These are phyloP conservation scores for Ectropis crepuscularia DNA, from an alignment of 2,888 invertebrate species.

Conservation along the genomic window DNA sequence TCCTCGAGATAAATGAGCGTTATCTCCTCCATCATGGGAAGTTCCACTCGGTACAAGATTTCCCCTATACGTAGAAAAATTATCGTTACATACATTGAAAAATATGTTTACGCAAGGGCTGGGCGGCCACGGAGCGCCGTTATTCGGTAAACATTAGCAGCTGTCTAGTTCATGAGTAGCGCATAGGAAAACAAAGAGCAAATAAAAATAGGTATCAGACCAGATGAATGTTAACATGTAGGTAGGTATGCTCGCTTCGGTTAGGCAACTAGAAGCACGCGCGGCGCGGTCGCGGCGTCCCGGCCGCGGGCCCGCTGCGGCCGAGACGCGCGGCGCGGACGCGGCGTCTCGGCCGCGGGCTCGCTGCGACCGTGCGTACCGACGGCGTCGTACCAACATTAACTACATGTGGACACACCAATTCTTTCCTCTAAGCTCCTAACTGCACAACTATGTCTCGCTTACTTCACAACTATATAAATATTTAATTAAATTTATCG, in stretches of 20 bases:
- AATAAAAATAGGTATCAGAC: constrained; percentile 63
- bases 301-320: constrained; percentile 70
- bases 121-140: constrained; percentile 22
- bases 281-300: constrained; percentile 65
- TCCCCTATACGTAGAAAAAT: constrained; percentile 88
- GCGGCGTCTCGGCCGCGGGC: constrained; percentile 68
- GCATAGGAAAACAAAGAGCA: constrained; percentile 68
- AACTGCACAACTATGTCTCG: constrained; percentile 35
- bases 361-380: constrained; percentile 60
- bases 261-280: constrained; percentile 84
- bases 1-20: constrained; percentile 97
- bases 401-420: constrained; percentile 69
- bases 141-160: constrained; percentile 53
- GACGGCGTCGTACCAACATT: constrained; percentile 57
- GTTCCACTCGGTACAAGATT: constrained; percentile 97
- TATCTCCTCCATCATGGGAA: constrained; percentile 97
- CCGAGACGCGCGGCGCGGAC: constrained; percentile 71
- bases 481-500: too few relatives aligned
- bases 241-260: constrained; percentile 58
- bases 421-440: constrained; percentile 51
- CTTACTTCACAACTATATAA: background rate
- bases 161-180: constrained; percentile 66
- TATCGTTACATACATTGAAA: constrained; percentile 80
- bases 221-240: constrained; percentile 60
- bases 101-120: constrained; percentile 45